Evolutionary conservation across 1,140 invertebrate genomes (phyloP).

Genomic region (Rhysida immarginata): DNA sequence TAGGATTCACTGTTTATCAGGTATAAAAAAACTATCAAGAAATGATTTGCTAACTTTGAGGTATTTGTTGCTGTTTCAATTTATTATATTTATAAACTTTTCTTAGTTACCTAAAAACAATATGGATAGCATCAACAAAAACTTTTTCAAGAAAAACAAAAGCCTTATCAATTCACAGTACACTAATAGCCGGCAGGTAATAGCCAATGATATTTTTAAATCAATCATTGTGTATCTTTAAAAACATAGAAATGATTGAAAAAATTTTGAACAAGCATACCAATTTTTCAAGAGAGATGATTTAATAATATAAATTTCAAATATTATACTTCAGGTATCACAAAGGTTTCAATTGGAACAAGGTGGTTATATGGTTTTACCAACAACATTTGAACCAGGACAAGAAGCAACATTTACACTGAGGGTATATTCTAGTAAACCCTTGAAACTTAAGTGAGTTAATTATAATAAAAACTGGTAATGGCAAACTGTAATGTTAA

Average conservation of each 20-base stretch:
- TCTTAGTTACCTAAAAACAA: constrained; percentile 40
- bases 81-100: neutral
- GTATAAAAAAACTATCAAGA: constrained; percentile 23
- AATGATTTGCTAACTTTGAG: neutral
- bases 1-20: constrained; percentile 80
- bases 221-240: too few relatives aligned
- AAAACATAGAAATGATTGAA: too few relatives aligned
- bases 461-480: too few relatives aligned
- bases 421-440: constrained; percentile 62
- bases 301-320: too few relatives aligned
- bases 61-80: neutral
- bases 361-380: constrained; percentile 68
- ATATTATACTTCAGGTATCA: constrained; percentile 35
- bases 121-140: constrained; percentile 46
- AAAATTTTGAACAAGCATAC: too few relatives aligned
- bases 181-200: constrained; percentile 77
- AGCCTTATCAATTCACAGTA: constrained; percentile 79
- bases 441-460: constrained; percentile 58
- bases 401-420: constrained; percentile 75
- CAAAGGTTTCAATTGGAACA: constrained; percentile 60
- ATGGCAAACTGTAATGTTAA: too few relatives aligned
- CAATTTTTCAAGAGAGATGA: too few relatives aligned
- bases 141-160: constrained; percentile 76
- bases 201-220: too few relatives aligned
- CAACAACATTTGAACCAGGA: constrained; percentile 79